Evolutionary conservation across 2,888 invertebrate species (phyloP).

Genomic region (Lathronympha strigana): DNA sequence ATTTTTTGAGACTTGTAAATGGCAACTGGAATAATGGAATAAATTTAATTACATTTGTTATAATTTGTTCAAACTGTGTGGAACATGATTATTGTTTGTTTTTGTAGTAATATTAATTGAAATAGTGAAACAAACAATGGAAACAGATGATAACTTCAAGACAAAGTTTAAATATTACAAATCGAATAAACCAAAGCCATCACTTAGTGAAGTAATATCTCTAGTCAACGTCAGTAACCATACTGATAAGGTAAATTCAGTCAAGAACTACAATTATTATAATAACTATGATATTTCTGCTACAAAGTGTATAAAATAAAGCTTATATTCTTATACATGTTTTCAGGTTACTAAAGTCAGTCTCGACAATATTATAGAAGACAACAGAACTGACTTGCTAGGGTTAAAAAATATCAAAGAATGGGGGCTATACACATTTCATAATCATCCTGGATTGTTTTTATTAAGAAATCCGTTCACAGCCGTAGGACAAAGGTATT

Average conservation of each 20-base stretch:
- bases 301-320: background rate
- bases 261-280: background rate
- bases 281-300: background rate
- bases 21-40: background rate
- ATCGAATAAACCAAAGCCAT: slow-evolving; percentile 86
- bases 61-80: background rate
- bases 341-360: slow-evolving; percentile 47
- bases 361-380: slow-evolving; percentile 45
- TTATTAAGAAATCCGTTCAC: slow-evolving; percentile 94
- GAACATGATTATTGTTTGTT: background rate
- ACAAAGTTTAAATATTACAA: slow-evolving; percentile 92
- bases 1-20: background rate
- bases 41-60: too few relatives aligned
- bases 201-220: slow-evolving; percentile 86
- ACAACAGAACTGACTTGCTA: slow-evolving; percentile 56
- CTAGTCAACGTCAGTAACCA: slow-evolving; percentile 52
- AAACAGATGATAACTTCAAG: slow-evolving; percentile 81
- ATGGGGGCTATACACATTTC: slow-evolving; percentile 87
- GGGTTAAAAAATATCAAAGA: slow-evolving; percentile 61
- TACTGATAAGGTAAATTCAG: slow-evolving; percentile 51
- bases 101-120: background rate
- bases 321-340: slow-evolving; percentile 22
- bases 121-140: background rate
- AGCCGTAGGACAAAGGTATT: slow-evolving; percentile 89
- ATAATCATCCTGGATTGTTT: slow-evolving; percentile 88